These are phyloP conservation scores for Aplysia californica DNA, from an alignment of 1,140 invertebrate genomes.

Conservation along the genomic window DNA sequence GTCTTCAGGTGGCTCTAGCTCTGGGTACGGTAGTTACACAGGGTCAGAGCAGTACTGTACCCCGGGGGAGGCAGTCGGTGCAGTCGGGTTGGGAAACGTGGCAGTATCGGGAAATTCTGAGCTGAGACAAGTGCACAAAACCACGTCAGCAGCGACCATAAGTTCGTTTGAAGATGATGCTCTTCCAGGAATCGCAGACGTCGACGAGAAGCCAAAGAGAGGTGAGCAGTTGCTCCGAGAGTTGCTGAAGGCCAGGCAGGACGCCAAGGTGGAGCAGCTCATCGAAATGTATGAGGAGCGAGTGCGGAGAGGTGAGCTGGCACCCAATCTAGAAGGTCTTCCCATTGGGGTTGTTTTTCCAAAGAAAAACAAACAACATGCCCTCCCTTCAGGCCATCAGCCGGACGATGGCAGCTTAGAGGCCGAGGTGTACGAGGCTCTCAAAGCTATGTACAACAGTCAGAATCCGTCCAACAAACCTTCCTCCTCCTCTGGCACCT, in stretches of 20 bases:
- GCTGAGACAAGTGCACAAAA: constrained; percentile 18
- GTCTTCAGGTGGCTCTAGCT: constrained; percentile 8
- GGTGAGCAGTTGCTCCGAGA: constrained; percentile 4
- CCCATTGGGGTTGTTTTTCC: not conserved
- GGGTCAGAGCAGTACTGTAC: not conserved
- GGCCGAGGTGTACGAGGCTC: not conserved
- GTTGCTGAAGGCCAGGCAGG: constrained; percentile 28
- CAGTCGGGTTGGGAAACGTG: not conserved
- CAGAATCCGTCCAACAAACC: not conserved
- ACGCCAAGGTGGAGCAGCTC: constrained; percentile 29
- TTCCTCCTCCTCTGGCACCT: not conserved
- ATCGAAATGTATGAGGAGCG: constrained; percentile 33
- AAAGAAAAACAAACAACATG: not conserved
- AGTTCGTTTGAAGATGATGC: constrained; percentile 26
- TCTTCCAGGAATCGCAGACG: constrained; percentile 28
- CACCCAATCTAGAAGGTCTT: not conserved
- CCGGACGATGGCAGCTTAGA: no score
- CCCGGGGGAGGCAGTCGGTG: not conserved
- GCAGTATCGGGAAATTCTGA: not conserved
- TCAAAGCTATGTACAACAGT: not conserved
- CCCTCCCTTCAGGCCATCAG: not conserved
- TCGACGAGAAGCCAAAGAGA: not conserved
- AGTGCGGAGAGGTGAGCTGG: constrained; percentile 14
- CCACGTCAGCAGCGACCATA: constrained; percentile 16
- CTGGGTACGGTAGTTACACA: constrained; percentile 30